Conservation (phyloP, 37 sponge, comb jelly and placozoan genomes). For the Crambe crambe region DNA sequence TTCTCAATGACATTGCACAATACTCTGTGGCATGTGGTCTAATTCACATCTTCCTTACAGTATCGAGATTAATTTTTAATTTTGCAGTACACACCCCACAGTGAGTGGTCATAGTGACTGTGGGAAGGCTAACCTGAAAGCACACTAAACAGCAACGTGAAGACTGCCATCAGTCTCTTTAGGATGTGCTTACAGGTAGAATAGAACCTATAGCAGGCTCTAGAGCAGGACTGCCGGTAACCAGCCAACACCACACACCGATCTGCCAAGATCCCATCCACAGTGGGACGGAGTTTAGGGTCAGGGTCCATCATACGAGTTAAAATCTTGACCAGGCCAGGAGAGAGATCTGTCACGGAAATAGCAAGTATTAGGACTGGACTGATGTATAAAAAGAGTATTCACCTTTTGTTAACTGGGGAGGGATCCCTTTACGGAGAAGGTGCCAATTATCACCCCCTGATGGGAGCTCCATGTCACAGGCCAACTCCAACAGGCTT, state of each 20-base stretch:
- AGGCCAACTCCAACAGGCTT: slow-evolving; percentile 79
- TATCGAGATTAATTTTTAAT: too few species aligned
- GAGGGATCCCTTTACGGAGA: slow-evolving; percentile 68
- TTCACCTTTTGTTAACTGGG: slow-evolving; percentile 48
- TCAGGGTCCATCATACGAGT: slow-evolving; percentile 55
- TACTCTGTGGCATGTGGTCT: too few species aligned
- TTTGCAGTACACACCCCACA: not conserved
- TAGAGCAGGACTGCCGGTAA: not conserved
- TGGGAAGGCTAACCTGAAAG: not conserved
- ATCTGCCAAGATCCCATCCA: slow-evolving; percentile 11
- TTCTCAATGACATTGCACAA: too few species aligned
- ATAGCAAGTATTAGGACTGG: not conserved
- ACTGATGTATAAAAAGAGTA: not conserved
- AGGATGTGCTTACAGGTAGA: not conserved
- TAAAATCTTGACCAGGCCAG: slow-evolving; percentile 5
- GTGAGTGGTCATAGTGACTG: not conserved
- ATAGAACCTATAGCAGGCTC: not conserved
- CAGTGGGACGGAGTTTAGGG: slow-evolving; percentile 17
- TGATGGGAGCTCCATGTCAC: slow-evolving; percentile 79
- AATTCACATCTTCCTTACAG: too few species aligned
- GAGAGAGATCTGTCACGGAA: slow-evolving; percentile 32
- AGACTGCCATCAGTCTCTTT: not conserved
- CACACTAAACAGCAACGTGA: not conserved
- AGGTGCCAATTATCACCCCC: slow-evolving; percentile 72
- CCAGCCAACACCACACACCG: not conserved